Conservation (phyloP, 2,888 invertebrate species). For the Hipparchia semele region DNA sequence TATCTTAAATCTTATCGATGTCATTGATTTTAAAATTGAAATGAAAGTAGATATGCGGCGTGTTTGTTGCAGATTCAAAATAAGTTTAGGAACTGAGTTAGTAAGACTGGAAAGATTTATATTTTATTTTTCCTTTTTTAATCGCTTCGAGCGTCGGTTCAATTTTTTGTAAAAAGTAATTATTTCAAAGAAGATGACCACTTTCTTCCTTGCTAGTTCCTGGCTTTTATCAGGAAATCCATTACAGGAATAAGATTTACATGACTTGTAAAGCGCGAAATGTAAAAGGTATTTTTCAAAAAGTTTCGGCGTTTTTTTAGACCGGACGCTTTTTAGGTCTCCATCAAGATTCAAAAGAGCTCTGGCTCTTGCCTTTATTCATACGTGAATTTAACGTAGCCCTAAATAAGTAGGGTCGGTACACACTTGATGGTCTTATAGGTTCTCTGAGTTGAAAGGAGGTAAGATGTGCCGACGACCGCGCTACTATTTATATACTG, state of each 20-base stretch:
- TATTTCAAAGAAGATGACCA: not conserved
- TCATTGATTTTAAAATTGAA: no score
- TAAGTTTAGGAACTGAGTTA: no score
- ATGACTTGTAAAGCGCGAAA: not conserved
- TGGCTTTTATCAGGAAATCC: not conserved
- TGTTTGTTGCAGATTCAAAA: no score
- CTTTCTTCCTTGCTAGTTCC: not conserved
- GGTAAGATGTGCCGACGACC: slow-evolving; percentile 22
- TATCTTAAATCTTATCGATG: no score
- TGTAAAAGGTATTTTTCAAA: not conserved
- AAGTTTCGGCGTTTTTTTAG: slow-evolving; percentile 1
- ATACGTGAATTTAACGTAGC: slow-evolving; percentile 24
- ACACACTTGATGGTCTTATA: slow-evolving; percentile 30
- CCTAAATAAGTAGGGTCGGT: slow-evolving; percentile 24
- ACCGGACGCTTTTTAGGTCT: slow-evolving; percentile 21
- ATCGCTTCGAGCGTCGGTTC: no score
- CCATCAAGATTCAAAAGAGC: slow-evolving; percentile 27
- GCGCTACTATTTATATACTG: slow-evolving; percentile 20
- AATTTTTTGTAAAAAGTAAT: no score
- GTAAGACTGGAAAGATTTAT: no score
- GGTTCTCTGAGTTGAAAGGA: slow-evolving; percentile 26
- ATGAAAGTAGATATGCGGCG: no score
- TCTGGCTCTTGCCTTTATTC: slow-evolving; percentile 19
- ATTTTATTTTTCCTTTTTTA: no score
- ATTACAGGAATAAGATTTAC: not conserved